Conservation (phyloP, 2,113 vertebrate species). For the Motacilla tschutschensis region DNA sequence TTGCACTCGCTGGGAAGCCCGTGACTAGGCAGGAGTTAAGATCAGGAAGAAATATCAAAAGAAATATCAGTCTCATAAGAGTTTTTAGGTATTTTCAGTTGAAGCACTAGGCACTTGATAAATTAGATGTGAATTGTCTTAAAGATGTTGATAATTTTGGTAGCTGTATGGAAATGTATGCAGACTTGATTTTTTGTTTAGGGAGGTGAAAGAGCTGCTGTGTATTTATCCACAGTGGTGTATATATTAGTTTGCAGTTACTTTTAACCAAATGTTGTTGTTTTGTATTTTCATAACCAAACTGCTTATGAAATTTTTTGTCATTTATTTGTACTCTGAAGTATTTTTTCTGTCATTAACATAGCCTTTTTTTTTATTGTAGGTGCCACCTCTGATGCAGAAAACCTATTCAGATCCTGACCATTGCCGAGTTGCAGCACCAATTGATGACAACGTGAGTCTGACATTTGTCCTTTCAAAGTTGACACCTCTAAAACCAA, state of each 20-base stretch:
- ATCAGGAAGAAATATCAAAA: background rate
- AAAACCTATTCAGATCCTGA: conserved; percentile 93
- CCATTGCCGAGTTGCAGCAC: conserved; percentile 93
- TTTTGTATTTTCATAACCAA: background rate
- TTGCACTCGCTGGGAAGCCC: background rate
- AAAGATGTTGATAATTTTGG: background rate
- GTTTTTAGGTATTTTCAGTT: background rate
- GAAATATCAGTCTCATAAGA: background rate
- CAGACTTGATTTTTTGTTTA: background rate
- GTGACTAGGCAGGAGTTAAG: background rate
- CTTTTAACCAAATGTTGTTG: background rate
- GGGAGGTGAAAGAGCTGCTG: background rate
- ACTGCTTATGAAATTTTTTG: background rate
- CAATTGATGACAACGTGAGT: conserved; percentile 96
- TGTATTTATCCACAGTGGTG: background rate
- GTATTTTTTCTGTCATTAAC: background rate
- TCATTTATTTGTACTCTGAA: background rate
- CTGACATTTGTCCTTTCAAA: background rate
- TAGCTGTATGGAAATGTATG: background rate
- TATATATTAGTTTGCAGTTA: background rate
- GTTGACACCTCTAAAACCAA: background rate
- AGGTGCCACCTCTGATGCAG: conserved; percentile 92
- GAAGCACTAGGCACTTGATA: background rate
- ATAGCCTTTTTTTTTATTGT: background rate
- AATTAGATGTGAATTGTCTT: background rate